These are phyloP conservation scores for Carpatolechia fugitivella DNA, from an alignment of 2,888 invertebrate genomes.

Conservation along the genomic window DNA sequence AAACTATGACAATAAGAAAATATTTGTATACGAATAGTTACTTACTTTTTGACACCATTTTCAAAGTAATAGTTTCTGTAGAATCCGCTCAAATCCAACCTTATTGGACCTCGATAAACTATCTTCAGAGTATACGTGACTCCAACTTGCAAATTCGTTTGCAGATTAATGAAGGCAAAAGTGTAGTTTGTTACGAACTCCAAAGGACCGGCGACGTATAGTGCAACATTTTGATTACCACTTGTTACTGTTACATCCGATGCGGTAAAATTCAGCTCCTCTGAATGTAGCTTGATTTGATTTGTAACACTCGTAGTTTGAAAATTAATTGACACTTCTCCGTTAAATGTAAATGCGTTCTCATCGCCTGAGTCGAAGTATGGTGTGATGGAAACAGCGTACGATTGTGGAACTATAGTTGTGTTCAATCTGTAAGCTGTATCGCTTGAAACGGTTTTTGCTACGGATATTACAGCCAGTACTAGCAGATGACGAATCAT, in stretches of 20 bases:
- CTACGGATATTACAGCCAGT: slow-evolving; percentile 25
- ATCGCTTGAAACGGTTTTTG: slow-evolving; percentile 39
- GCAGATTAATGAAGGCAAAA: slow-evolving; percentile 71
- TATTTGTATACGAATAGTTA: too few relatives aligned
- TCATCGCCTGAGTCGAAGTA: slow-evolving; percentile 64
- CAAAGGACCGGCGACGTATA: slow-evolving; percentile 42
- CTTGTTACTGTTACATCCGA: slow-evolving; percentile 41
- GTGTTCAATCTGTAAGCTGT: slow-evolving; percentile 60
- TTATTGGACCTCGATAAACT: slow-evolving; percentile 75
- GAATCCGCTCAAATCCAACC: slow-evolving; percentile 79
- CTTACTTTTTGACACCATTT: slow-evolving; percentile 73
- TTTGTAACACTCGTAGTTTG: slow-evolving; percentile 40
- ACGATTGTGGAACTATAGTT: slow-evolving; percentile 70
- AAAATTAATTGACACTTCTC: slow-evolving; percentile 63
- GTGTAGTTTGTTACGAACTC: slow-evolving; percentile 58
- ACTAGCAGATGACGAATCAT: slow-evolving; percentile 30
- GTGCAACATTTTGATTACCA: slow-evolving; percentile 31
- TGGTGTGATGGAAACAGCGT: slow-evolving; percentile 75
- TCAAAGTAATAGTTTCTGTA: slow-evolving; percentile 80
- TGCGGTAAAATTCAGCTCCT: slow-evolving; percentile 49
- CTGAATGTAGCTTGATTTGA: slow-evolving; percentile 63
- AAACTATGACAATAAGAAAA: too few relatives aligned
- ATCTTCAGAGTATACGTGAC: slow-evolving; percentile 69
- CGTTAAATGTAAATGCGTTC: slow-evolving; percentile 66
- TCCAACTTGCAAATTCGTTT: slow-evolving; percentile 46